Evolutionary conservation across 1,140 invertebrate species (phyloP).

Genomic region (Microplitis mediator): DNA sequence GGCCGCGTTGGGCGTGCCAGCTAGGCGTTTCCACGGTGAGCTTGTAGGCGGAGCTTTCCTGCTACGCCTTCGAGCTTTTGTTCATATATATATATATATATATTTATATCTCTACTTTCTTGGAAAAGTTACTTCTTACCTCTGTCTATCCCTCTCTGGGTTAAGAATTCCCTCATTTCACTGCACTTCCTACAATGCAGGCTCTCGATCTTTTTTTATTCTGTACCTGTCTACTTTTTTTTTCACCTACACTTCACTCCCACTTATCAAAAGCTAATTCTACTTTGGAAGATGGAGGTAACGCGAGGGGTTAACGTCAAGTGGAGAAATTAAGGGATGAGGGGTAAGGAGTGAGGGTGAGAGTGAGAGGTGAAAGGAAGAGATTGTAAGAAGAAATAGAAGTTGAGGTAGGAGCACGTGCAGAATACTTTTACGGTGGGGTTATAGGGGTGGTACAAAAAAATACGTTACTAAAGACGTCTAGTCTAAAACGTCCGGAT

Average conservation of each 20-base stretch:
- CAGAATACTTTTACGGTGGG: not conserved
- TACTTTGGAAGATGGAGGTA: not conserved
- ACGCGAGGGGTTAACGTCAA: no score
- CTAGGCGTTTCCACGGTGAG: conserved; percentile 38
- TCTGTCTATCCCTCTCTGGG: not conserved
- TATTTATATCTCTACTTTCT: conserved; percentile 34
- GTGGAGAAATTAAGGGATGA: no score
- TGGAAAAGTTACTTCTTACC: not conserved
- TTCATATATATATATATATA: no score
- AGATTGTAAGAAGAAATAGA: no score
- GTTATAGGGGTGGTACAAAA: not conserved
- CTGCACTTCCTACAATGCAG: not conserved
- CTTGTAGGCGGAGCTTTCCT: conserved; percentile 59
- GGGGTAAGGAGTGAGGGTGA: no score
- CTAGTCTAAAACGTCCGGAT: conserved; percentile 28
- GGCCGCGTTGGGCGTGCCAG: conserved; percentile 41
- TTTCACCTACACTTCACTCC: not conserved
- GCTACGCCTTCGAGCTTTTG: conserved; percentile 48
- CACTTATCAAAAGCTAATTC: not conserved
- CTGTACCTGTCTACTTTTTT: not conserved
- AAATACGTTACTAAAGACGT: conserved; percentile 3
- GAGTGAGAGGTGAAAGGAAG: no score
- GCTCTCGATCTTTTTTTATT: conserved; percentile 23
- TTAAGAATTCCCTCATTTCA: not conserved
- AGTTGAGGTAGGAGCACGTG: no score